phyloP scores from a whole-genome alignment of 2,113 vertebrate genomes.

The Tachuris rubrigastra region DNA sequence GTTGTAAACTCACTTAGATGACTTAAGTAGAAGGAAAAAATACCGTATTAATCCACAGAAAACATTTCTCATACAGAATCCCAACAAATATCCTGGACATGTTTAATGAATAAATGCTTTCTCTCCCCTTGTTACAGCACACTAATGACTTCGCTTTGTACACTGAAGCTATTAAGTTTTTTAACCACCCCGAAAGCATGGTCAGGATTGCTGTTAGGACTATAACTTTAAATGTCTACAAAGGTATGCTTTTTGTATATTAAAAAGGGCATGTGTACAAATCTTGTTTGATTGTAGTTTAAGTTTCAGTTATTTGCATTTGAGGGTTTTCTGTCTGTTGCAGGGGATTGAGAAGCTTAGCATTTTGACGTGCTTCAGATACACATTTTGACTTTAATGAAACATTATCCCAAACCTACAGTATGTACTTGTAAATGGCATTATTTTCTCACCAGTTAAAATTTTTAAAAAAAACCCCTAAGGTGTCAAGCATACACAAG shows the following conservation, averaged over 20 bases:
- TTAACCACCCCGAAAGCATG: conserved; percentile 99
- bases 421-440: not conserved
- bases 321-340: not conserved
- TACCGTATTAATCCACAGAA: not conserved
- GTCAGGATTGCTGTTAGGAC: conserved; percentile 97
- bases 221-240: conserved; percentile 98
- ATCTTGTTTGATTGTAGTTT: not conserved
- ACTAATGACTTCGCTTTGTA: conserved; percentile 99
- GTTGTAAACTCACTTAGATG: not conserved
- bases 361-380: not conserved
- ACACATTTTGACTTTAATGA: not conserved
- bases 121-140: conserved; percentile 83
- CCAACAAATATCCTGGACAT: not conserved
- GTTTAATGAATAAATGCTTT: not conserved
- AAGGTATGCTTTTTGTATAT: conserved; percentile 83
- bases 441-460: not conserved
- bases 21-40: not conserved
- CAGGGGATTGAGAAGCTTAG: not conserved
- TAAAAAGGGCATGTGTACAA: not conserved
- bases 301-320: not conserved
- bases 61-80: not conserved
- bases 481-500: not conserved
- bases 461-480: rapidly evolving
- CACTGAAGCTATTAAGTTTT: conserved; percentile 99
- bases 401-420: not conserved